These are phyloP conservation scores for Sturmia bella DNA, from an alignment of 2,888 invertebrate species.

Conservation along the genomic window DNA sequence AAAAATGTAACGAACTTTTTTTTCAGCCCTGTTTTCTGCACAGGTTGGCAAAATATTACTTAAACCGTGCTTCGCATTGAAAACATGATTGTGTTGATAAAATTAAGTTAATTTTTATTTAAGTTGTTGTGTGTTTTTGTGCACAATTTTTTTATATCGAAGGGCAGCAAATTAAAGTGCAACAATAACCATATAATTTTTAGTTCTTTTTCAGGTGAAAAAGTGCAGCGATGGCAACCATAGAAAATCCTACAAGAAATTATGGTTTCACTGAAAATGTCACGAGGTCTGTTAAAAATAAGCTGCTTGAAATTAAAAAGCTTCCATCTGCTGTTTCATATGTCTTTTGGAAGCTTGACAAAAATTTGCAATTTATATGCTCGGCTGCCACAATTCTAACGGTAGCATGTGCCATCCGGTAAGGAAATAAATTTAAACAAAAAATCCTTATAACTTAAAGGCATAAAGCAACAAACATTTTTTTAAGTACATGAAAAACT, in stretches of 20 bases:
- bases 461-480: neutral
- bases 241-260: slow-evolving; percentile 1
- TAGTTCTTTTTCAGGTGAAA: neutral
- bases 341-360: neutral
- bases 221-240: neutral
- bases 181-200: slow-evolving; percentile 15
- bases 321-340: neutral
- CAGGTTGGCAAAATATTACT: slow-evolving; percentile 47
- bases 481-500: neutral
- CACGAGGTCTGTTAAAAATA: no score
- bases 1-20: slow-evolving; percentile 59
- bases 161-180: slow-evolving; percentile 30
- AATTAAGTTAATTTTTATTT: slow-evolving; percentile 61
- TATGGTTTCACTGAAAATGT: no score
- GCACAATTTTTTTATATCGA: slow-evolving; percentile 3
- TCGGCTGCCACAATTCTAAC: neutral
- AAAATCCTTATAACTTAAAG: slow-evolving; percentile 11
- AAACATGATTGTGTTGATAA: slow-evolving; percentile 59
- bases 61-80: slow-evolving; percentile 28
- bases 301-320: neutral
- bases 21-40: slow-evolving; percentile 30
- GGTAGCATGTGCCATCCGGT: slow-evolving; percentile 6
- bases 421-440: slow-evolving; percentile 5
- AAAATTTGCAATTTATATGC: neutral
- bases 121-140: slow-evolving; percentile 12